These are phyloP conservation scores for Myotis lucifugus DNA, from an alignment of 2,113 vertebrate genomes.

Conservation along the genomic window DNA sequence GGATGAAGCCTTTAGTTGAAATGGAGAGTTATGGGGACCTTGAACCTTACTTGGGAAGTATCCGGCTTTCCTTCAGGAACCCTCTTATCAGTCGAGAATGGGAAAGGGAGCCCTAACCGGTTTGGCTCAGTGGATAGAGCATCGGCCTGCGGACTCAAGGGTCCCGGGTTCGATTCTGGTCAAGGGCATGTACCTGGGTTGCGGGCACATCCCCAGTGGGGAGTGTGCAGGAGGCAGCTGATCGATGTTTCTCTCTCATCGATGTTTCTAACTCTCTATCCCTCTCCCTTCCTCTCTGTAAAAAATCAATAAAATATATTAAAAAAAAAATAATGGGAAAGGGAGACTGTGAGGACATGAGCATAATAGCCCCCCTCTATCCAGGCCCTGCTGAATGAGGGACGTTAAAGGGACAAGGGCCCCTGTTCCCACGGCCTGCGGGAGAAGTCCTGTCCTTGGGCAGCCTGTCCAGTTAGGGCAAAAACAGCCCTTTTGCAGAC, in stretches of 20 bases:
- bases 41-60: background rate
- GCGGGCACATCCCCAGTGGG: too few relatives aligned
- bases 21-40: background rate
- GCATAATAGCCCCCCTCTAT: background rate
- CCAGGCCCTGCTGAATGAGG: too few relatives aligned
- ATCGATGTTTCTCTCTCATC: too few relatives aligned
- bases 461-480: background rate
- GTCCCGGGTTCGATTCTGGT: too few relatives aligned
- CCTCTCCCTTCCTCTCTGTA: too few relatives aligned
- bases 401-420: background rate
- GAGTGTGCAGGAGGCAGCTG: too few relatives aligned
- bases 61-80: background rate
- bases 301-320: too few relatives aligned
- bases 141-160: too few relatives aligned
- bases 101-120: background rate
- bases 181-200: too few relatives aligned
- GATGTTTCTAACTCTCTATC: too few relatives aligned
- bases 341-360: background rate
- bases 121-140: too few relatives aligned
- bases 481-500: background rate
- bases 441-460: background rate
- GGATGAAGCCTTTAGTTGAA: background rate
- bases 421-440: background rate
- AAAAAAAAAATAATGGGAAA: background rate
- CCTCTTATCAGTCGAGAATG: background rate